Conservation (phyloP, 2,113 vertebrate genomes). For the Brienomyrus brachyistius region DNA sequence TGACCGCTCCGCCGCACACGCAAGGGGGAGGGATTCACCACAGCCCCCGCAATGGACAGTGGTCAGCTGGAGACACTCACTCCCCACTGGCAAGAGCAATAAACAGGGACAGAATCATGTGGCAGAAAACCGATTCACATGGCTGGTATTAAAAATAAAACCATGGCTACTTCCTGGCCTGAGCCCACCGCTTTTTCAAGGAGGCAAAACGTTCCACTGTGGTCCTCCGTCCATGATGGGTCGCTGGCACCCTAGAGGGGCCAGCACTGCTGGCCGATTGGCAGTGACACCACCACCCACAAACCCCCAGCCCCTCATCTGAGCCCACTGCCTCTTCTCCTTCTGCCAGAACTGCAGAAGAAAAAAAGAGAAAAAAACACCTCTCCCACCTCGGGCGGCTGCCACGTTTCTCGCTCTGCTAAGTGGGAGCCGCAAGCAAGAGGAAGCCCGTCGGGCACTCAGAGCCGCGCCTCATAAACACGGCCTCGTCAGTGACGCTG, state of each 20-base stretch:
- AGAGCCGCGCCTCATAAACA: not conserved
- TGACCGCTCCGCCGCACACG: not conserved
- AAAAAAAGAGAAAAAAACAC: not conserved
- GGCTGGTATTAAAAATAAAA: not conserved
- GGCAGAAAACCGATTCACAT: not conserved
- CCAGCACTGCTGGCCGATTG: not conserved
- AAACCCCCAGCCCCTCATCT: conserved; percentile 13
- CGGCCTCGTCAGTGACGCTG: not conserved
- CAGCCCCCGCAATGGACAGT: not conserved
- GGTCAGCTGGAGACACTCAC: conserved; percentile 17
- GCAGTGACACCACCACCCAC: not conserved
- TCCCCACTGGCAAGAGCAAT: not conserved
- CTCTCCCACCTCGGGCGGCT: not conserved
- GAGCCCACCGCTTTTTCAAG: not conserved
- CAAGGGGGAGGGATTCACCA: not conserved
- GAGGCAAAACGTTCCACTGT: not conserved
- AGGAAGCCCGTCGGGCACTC: not conserved
- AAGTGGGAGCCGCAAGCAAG: not conserved
- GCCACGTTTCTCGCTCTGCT: not conserved
- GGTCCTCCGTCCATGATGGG: not conserved
- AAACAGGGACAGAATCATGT: not conserved
- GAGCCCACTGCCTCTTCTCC: conserved; percentile 15
- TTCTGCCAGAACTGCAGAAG: not conserved
- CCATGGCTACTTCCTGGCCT: not conserved
- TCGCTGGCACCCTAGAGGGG: not conserved